phyloP scores from a whole-genome alignment of 2,888 invertebrate genomes.

The Eremobia ochroleuca region DNA sequence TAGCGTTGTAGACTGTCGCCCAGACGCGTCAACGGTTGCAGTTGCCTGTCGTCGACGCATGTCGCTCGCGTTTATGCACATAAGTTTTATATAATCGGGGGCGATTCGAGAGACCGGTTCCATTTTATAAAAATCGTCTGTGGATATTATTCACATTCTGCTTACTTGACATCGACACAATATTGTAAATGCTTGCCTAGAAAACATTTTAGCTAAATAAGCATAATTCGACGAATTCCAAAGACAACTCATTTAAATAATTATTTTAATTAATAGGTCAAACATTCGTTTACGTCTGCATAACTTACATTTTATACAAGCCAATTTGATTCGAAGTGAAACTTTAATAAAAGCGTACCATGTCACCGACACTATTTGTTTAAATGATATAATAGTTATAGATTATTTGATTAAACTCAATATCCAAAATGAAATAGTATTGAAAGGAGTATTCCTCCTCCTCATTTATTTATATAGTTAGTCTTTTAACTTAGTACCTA shows the following conservation, averaged over 20 bases:
- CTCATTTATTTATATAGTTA: too few relatives aligned
- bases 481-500: too few relatives aligned
- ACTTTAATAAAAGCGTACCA: neutral
- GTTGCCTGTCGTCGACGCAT: too few relatives aligned
- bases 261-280: conserved; percentile 1
- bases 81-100: too few relatives aligned
- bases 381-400: neutral
- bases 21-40: too few relatives aligned
- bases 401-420: neutral
- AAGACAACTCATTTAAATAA: neutral
- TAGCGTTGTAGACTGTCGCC: too few relatives aligned
- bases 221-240: neutral
- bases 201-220: neutral
- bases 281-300: neutral
- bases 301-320: conserved; percentile 1
- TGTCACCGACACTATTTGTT: neutral
- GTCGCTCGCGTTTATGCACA: too few relatives aligned
- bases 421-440: neutral
- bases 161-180: neutral
- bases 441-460: too few relatives aligned
- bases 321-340: neutral
- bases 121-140: neutral
- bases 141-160: neutral
- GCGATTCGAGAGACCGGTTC: neutral
- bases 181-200: neutral